Evolutionary conservation across 1,140 invertebrate species (phyloP).

Genomic region (Platyura marginata): DNA sequence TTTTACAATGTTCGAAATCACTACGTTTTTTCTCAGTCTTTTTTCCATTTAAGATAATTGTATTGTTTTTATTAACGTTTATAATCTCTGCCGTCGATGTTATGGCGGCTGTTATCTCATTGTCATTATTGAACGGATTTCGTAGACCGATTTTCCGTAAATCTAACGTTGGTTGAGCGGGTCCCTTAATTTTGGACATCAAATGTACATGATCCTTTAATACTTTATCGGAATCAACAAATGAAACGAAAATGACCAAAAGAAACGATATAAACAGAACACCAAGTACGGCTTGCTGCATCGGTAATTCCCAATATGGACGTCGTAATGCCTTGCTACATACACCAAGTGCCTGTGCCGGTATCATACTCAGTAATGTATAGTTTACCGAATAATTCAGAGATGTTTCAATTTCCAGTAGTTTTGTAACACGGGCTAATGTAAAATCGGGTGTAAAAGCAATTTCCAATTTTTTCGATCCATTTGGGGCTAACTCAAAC

Average conservation of each 20-base stretch:
- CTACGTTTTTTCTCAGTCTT: conserved; percentile 22
- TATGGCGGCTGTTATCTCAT: background rate
- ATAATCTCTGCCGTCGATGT: background rate
- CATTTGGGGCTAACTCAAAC: conserved; percentile 65
- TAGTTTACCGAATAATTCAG: conserved; percentile 43
- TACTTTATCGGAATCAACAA: conserved; percentile 57
- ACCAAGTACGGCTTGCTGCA: conserved; percentile 48
- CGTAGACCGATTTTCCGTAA: conserved; percentile 28
- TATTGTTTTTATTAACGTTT: background rate
- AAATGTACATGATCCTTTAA: conserved; percentile 32
- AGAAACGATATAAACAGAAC: conserved; percentile 44
- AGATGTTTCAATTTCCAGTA: conserved; percentile 37
- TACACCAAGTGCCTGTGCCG: conserved; percentile 48
- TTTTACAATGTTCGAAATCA: conserved; percentile 15
- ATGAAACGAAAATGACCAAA: conserved; percentile 45
- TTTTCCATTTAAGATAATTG: background rate
- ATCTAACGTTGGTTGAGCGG: conserved; percentile 36
- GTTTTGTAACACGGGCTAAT: conserved; percentile 52
- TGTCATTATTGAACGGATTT: conserved; percentile 3
- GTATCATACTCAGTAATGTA: conserved; percentile 61
- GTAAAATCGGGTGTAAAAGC: conserved; percentile 89
- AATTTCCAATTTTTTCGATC: conserved; percentile 71
- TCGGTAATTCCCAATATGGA: conserved; percentile 57
- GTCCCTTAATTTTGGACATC: conserved; percentile 26
- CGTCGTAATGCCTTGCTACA: conserved; percentile 55